Evolutionary conservation across 2,113 vertebrate genomes (phyloP), one percentile per base, ranked within the genome.

Genomic region (Eolophus roseicapilla): DNA sequence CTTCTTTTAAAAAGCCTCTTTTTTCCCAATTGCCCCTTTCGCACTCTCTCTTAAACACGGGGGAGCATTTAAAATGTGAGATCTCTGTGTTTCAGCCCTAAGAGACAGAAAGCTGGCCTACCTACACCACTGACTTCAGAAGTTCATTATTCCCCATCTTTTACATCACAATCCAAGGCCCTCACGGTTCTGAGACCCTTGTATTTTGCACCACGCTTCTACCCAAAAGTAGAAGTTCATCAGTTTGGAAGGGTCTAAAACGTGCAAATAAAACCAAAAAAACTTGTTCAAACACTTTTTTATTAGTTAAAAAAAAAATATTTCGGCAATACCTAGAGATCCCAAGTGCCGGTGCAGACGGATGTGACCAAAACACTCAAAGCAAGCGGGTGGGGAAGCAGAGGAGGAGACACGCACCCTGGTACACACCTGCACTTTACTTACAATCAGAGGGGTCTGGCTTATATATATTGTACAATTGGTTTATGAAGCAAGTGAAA

Each of bases 221-320:
- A 68, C 18, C 49, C 29, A 12, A 75, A 57, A 41, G 41, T 41
- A 41, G 41, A 27, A 60, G 27, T 49, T 57, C 31, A 44, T 81
- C 28, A 0, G 10, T 81, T 71, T 41, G 13, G 37, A 67, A 84
- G 60, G 29, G 35, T 24, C 44, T 62, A 59, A 90, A 82, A 39
- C 0, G 3, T 8, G 3, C 27, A 47, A 93, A 79, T 37, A 84
- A 79, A 88, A 49, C 23, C 0, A 2, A 50, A 14, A 76, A 47
- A 47, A 11, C 11, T 78, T 95, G 77, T 95, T 98, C 90, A 95
- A 97, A 97, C 77, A 90, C 76, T 37, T 80, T 68, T 98, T 98
- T 96, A 97, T 97, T 97, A 69, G n/a, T 94, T 95, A 71, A 78
- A 93, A 96, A 96, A 96, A 96, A 92, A 60, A 27, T 3, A 86